phyloP scores from a whole-genome alignment of 2,888 invertebrate genomes.

The Clusia tigrina region DNA sequence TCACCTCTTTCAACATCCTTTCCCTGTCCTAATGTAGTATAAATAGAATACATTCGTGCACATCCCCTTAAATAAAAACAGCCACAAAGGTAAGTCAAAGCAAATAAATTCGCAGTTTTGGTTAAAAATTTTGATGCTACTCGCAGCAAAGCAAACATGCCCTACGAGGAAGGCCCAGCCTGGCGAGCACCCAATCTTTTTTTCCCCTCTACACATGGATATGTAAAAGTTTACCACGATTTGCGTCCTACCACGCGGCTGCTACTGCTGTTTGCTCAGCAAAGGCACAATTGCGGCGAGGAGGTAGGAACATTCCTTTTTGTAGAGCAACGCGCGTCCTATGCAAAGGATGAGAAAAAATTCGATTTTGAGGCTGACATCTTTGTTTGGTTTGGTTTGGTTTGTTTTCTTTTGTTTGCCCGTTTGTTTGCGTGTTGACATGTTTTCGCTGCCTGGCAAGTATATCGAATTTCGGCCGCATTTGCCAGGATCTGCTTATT shows the following conservation, averaged over 20 bases:
- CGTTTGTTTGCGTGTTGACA: slow-evolving; percentile 19
- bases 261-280: not conserved
- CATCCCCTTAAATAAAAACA: not conserved
- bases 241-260: too few relatives aligned
- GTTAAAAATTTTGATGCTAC: too few relatives aligned
- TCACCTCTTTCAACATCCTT: not conserved
- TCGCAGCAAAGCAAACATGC: too few relatives aligned
- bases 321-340: not conserved
- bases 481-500: slow-evolving; percentile 15
- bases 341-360: not conserved
- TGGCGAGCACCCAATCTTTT: too few relatives aligned
- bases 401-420: slow-evolving; percentile 24
- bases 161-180: too few relatives aligned
- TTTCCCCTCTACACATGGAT: too few relatives aligned
- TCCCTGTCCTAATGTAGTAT: too few relatives aligned
- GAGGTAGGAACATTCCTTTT: slow-evolving; percentile 8
- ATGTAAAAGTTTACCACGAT: too few relatives aligned
- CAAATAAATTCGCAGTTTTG: not conserved
- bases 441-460: too few relatives aligned
- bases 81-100: not conserved
- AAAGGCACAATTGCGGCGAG: too few relatives aligned
- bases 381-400: slow-evolving; percentile 6
- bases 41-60: not conserved
- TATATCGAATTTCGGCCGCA: slow-evolving; percentile 20
- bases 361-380: slow-evolving; percentile 12